Conservation (phyloP, 2,797 vertebrate species). For the Pangasius macronema region DNA sequence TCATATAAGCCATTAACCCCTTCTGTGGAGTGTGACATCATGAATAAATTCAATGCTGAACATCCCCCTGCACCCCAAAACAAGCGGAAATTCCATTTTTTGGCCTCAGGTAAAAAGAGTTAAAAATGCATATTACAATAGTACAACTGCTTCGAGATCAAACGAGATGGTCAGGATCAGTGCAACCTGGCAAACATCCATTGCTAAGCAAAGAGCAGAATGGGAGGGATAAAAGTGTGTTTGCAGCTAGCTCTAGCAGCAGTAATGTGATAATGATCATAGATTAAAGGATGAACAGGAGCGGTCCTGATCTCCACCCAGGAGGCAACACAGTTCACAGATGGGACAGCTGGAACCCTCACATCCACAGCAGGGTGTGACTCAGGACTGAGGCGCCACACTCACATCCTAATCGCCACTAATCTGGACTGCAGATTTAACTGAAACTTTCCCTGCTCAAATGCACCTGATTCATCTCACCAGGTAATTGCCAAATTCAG, state of each 20-base stretch:
- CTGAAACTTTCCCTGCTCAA: background rate
- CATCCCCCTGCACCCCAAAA: background rate
- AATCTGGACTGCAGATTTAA: conserved; percentile 1
- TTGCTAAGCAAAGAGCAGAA: background rate
- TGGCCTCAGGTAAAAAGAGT: background rate
- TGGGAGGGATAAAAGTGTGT: background rate
- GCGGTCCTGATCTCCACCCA: conserved; percentile 4
- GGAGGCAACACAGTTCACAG: conserved; percentile 15
- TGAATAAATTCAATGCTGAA: background rate
- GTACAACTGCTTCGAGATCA: background rate
- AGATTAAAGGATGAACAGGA: conserved; percentile 15
- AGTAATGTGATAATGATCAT: conserved; percentile 29
- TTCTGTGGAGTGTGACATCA: background rate
- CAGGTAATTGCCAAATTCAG: background rate
- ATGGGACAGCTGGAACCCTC: conserved; percentile 17
- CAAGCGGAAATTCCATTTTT: background rate
- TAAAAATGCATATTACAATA: background rate
- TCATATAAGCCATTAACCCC: background rate
- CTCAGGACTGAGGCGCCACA: background rate
- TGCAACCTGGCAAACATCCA: background rate
- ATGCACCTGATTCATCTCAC: background rate
- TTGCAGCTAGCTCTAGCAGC: background rate
- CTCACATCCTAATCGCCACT: background rate
- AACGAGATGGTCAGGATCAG: background rate
- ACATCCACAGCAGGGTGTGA: conserved; percentile 19